Percentiles rank a stretch among this genome's conserved stretches.
Evolutionary conservation across 1,140 invertebrate species (phyloP).

Genomic region (Apis laboriosa): DNA sequence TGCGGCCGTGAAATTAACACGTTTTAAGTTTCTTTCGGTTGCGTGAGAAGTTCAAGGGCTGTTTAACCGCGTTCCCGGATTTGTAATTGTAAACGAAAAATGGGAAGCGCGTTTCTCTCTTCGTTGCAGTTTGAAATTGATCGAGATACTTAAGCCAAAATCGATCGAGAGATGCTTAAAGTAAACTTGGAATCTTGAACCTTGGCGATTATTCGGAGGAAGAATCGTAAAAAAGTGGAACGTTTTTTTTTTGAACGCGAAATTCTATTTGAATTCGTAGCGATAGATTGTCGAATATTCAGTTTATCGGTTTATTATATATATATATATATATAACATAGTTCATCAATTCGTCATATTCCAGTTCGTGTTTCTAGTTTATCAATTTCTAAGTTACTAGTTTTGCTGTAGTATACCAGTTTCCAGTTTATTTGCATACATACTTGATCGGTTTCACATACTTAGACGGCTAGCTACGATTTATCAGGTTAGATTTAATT

Average conservation of each 20-base stretch:
- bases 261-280: not conserved
- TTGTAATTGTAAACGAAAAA: not conserved
- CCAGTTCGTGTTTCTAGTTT: no score
- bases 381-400: no score
- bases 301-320: no score
- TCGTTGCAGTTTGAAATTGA: no score
- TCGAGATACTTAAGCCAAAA: no score
- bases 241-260: not conserved
- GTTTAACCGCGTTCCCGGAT: not conserved
- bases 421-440: not conserved
- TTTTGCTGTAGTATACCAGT: not conserved
- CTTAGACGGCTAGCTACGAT: not conserved
- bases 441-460: not conserved
- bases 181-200: no score
- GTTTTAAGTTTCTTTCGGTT: not conserved
- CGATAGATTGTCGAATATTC: not conserved
- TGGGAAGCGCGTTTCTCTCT: not conserved
- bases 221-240: no score
- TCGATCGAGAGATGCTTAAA: no score
- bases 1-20: conserved; percentile 12
- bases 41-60: conserved; percentile 18
- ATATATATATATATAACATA: not conserved
- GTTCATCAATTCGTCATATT: not conserved
- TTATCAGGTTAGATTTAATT: not conserved
- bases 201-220: no score